Evolutionary conservation across 53 echinoderm and acorn worm genomes (phyloP), one percentile per base, ranked within the genome.

Genomic region (Echinometra lucunter): DNA sequence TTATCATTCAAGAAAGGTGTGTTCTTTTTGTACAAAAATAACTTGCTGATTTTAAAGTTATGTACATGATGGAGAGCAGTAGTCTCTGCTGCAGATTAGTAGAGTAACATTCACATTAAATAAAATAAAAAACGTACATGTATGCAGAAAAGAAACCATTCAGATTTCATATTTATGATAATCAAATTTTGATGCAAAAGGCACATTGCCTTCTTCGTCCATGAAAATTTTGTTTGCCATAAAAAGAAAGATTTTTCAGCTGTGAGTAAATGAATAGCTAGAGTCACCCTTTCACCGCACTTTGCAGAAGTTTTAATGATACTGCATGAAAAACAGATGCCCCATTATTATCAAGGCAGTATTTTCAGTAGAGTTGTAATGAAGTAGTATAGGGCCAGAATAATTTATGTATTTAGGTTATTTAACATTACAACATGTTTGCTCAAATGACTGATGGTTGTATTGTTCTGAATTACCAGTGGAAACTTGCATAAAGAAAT

Each of bases 61-160:
- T 95, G 18, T 95, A 94, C 95, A 95, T 45, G 90, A 89, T 90
- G 90, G 89, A 63, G 5, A 81, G 44, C 56, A 56, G 38, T 88
- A 34, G 30, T 55, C 49, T 5, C 28, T 21, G 81, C 81, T 21
- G 92, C 92, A 82, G 53, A 49, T 91, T 81, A 58, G 74, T 17
- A 91, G 91, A 82, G n/a, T n/a, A n/a, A 95, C 81, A 95, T 91
- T 63, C 63, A 90, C 27, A 53, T 40, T 82, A 19, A n/a, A 45
- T 94, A 85, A 44, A 53, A 13, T 49, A 2, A 34, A 74, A 7
- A 35, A 37, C 37, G 28, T 74, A n/a, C 28, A 19, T 63, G 23
- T 63, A 38, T 78, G 23, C 7, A 78, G 40, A 40, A 75, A 78
- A 78, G 44, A 40, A 40, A 21, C 38, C 23, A 38, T 78, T 40